phyloP scores from a whole-genome alignment of 2,797 vertebrate species.

The Rhinatrema bivittatum region DNA sequence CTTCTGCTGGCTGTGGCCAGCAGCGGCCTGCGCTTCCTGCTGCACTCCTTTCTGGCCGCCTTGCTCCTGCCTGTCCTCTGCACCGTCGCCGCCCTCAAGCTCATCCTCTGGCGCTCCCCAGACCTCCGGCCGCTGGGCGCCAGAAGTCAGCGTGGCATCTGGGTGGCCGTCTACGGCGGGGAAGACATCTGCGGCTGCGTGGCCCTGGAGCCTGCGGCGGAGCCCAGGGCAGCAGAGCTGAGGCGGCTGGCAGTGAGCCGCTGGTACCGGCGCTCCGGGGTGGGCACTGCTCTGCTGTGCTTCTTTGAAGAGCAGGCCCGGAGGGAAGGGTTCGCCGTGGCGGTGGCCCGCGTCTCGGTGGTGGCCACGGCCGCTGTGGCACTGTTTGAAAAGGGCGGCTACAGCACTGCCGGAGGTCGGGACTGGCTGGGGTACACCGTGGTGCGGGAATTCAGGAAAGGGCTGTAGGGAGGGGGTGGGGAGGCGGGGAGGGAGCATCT shows the following conservation, averaged over 20 bases:
- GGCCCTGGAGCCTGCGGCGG: slow-evolving; percentile 52
- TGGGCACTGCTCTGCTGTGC: slow-evolving; percentile 66
- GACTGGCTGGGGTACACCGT: slow-evolving; percentile 67
- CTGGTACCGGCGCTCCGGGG: slow-evolving; percentile 75
- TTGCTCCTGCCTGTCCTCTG: slow-evolving; percentile 75
- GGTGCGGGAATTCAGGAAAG: slow-evolving; percentile 76
- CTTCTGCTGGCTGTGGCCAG: slow-evolving; percentile 73
- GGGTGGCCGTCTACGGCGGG: slow-evolving; percentile 71
- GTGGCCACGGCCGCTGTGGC: slow-evolving; percentile 64
- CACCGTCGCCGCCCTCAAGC: slow-evolving; percentile 68
- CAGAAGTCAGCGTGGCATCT: slow-evolving; percentile 44
- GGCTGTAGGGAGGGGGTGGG: too few relatives aligned
- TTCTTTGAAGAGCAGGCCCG: slow-evolving; percentile 63
- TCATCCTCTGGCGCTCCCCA: slow-evolving; percentile 68
- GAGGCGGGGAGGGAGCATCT: slow-evolving; percentile 25
- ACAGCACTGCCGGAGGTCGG: slow-evolving; percentile 44
- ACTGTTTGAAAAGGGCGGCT: slow-evolving; percentile 74
- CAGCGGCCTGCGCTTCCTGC: slow-evolving; percentile 70
- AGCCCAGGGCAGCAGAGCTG: slow-evolving; percentile 45
- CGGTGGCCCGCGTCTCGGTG: slow-evolving; percentile 65
- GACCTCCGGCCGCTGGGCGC: slow-evolving; percentile 14
- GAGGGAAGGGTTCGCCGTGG: slow-evolving; percentile 44
- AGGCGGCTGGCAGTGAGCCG: slow-evolving; percentile 66
- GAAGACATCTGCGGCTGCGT: slow-evolving; percentile 71
- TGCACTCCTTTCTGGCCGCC: slow-evolving; percentile 78